Evolutionary conservation across 1,140 invertebrate species (phyloP).

Genomic region (Caenorhabditis tropicalis): DNA sequence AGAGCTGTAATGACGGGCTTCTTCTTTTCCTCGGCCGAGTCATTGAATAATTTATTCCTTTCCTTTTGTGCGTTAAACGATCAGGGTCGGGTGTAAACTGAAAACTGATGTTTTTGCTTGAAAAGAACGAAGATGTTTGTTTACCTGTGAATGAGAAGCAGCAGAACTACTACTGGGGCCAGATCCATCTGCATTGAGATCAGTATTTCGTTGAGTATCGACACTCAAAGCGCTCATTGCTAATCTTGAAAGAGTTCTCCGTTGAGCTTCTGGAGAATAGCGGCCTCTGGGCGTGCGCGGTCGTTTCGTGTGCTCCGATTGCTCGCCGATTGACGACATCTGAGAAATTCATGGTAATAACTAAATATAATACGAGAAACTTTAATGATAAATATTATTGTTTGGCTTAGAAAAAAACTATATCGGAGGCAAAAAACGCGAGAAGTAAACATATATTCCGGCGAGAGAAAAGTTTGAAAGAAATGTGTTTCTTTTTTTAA

Average conservation of each 20-base stretch:
- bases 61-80: not conserved
- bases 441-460: too few relatives aligned
- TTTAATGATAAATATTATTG: not conserved
- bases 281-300: not conserved
- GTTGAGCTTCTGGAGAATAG: not conserved
- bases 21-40: not conserved
- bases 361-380: not conserved
- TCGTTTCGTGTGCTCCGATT: not conserved
- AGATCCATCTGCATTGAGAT: not conserved
- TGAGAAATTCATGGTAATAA: not conserved
- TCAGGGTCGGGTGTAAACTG: not conserved
- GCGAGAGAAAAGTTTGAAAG: too few relatives aligned
- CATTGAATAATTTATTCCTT: not conserved
- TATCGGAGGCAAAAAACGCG: too few relatives aligned
- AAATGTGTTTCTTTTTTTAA: too few relatives aligned
- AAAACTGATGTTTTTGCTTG: too few relatives aligned
- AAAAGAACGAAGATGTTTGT: too few relatives aligned
- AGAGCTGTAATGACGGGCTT: not conserved
- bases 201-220: not conserved
- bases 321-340: not conserved
- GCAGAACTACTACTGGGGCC: slow-evolving; percentile 13
- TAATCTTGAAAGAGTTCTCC: not conserved
- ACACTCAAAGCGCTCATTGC: not conserved
- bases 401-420: too few relatives aligned
- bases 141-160: not conserved